phyloP scores from a whole-genome alignment of 1,140 invertebrate genomes.

The Geopemphigus sp. region DNA sequence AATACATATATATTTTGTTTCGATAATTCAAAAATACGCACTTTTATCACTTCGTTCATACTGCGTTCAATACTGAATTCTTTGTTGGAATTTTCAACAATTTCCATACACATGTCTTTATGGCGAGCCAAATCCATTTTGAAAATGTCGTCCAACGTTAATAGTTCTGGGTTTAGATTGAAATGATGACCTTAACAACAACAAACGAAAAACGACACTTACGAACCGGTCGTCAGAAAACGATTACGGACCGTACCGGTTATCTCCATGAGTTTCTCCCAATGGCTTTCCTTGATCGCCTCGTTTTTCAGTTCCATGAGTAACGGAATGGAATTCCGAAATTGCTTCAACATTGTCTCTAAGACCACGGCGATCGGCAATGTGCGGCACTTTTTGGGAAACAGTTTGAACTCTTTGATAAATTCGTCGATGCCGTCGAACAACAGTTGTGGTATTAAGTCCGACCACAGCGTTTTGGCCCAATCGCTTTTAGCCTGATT shows the following conservation, averaged over 20 bases:
- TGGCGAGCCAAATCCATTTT: slow-evolving; percentile 83
- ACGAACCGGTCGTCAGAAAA: no score
- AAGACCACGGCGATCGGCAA: slow-evolving; percentile 66
- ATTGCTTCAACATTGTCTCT: slow-evolving; percentile 82
- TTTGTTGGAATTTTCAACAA: slow-evolving; percentile 83
- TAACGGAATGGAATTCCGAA: slow-evolving; percentile 80
- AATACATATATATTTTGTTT: no score
- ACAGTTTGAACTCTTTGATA: slow-evolving; percentile 71
- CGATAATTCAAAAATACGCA: neutral
- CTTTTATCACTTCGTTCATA: slow-evolving; percentile 64
- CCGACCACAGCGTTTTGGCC: slow-evolving; percentile 82
- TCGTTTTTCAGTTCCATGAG: slow-evolving; percentile 90
- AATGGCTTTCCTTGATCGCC: slow-evolving; percentile 82
- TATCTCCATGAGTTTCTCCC: slow-evolving; percentile 82
- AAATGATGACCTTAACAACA: slow-evolving; percentile 66
- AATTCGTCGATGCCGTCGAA: slow-evolving; percentile 84
- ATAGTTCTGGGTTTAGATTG: slow-evolving; percentile 80
- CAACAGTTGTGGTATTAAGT: slow-evolving; percentile 78
- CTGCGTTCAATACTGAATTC: slow-evolving; percentile 84
- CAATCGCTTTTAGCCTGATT: slow-evolving; percentile 71
- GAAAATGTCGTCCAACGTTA: slow-evolving; percentile 88
- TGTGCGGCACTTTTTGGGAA: slow-evolving; percentile 61
- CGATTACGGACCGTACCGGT: slow-evolving; percentile 61
- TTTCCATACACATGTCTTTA: slow-evolving; percentile 77
- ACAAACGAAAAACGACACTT: no score